phyloP scores from a whole-genome alignment of 2,888 invertebrate species.

The Idaea aversata region DNA sequence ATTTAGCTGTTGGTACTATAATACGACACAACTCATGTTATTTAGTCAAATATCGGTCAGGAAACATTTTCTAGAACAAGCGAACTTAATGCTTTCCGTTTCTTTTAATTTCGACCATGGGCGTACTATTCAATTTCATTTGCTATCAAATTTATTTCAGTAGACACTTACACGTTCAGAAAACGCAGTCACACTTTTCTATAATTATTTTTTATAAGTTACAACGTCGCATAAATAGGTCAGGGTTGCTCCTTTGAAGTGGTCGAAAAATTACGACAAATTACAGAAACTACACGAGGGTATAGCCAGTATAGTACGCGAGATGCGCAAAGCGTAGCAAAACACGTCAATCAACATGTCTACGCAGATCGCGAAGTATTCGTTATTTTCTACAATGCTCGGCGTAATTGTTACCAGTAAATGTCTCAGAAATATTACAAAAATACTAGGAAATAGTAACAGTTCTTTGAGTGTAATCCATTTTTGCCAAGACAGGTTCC shows the following conservation, averaged over 20 bases:
- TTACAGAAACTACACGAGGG: conserved; percentile 40
- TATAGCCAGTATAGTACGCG: conserved; percentile 38
- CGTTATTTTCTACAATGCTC: conserved; percentile 7
- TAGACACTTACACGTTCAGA: neutral
- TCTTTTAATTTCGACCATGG: neutral
- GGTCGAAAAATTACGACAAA: conserved; percentile 47
- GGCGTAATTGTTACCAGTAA: neutral
- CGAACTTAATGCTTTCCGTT: conserved; percentile 18
- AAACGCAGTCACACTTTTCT: conserved; percentile 13
- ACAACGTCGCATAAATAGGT: conserved; percentile 41
- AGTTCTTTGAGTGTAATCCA: neutral
- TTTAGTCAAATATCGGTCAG: conserved; percentile 45
- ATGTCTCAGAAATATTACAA: too few species aligned
- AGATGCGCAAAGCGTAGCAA: conserved; percentile 45
- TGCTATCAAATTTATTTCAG: conserved; percentile 1
- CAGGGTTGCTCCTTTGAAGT: conserved; percentile 56
- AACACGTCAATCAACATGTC: conserved; percentile 66
- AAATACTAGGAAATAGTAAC: neutral
- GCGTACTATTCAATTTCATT: neutral
- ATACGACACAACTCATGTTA: conserved; percentile 46
- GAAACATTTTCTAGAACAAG: conserved; percentile 44
- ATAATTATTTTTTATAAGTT: conserved; percentile 22
- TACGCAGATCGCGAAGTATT: conserved; percentile 39
- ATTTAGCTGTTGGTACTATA: conserved; percentile 36
- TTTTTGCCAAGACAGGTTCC: conserved; percentile 41